phyloP scores from a whole-genome alignment of 2,113 vertebrate genomes.

The Poeciliopsis retropinna region DNA sequence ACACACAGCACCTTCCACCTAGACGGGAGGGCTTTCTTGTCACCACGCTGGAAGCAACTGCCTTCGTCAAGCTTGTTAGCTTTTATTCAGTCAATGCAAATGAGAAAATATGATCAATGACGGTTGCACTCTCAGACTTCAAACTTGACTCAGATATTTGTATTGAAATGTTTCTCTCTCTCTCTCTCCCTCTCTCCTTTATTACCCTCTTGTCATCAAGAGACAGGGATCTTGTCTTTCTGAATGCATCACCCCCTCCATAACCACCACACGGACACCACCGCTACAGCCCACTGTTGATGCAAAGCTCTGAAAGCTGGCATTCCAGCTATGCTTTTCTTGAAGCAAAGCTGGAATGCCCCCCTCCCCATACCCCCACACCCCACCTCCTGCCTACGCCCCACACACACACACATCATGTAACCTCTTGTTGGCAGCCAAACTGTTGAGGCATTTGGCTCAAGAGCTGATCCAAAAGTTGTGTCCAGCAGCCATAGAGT shows the following conservation, averaged over 20 bases:
- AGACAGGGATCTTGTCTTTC: constrained; percentile 66
- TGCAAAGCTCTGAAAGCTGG: constrained; percentile 69
- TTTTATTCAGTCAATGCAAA: constrained; percentile 24
- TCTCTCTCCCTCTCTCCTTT: constrained; percentile 27
- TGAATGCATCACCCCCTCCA: constrained; percentile 32
- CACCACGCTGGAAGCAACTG: constrained; percentile 31
- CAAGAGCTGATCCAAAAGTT: constrained; percentile 18
- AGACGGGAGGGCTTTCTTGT: constrained; percentile 53
- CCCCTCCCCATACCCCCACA: no score
- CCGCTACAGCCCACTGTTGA: constrained; percentile 53
- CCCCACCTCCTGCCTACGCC: no score
- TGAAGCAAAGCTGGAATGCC: constrained; percentile 14
- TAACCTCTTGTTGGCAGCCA: constrained; percentile 54
- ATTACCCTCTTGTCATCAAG: constrained; percentile 66
- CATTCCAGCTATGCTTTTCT: constrained; percentile 79
- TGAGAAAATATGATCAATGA: constrained; percentile 1
- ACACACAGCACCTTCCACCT: constrained; percentile 63
- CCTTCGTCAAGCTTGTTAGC: constrained; percentile 50
- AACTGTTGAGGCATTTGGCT: constrained; percentile 43
- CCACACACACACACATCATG: constrained; percentile 48
- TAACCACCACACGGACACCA: constrained; percentile 24
- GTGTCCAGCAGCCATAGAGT: constrained; percentile 13
- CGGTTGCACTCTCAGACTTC: background rate
- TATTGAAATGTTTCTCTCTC: constrained; percentile 37
- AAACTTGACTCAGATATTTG: background rate